A percentile compares a stretch with the other conserved stretches of the same genome.
phyloP scores from a whole-genome alignment of 2,113 vertebrate genomes.

The Meleagris gallopavo region DNA sequence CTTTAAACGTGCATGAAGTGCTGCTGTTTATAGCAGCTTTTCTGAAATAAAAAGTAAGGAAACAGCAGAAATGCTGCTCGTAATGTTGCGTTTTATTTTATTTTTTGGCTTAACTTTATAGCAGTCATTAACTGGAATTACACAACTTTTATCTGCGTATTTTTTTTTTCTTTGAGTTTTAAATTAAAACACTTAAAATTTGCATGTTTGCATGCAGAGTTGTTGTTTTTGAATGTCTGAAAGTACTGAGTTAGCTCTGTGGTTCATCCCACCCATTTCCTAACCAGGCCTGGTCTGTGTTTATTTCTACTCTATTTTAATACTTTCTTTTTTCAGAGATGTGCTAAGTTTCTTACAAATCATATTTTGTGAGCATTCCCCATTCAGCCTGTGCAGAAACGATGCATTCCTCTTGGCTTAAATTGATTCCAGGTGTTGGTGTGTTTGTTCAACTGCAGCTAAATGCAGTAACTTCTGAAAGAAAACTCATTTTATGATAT shows the following conservation, averaged over 20 bases:
- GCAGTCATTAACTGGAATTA: constrained; percentile 3
- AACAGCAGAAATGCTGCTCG: background rate
- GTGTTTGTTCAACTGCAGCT: background rate
- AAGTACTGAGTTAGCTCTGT: background rate
- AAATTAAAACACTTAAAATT: background rate
- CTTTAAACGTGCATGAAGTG: background rate
- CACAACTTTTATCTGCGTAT: background rate
- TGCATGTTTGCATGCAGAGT: background rate
- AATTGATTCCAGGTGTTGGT: background rate
- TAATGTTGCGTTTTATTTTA: background rate
- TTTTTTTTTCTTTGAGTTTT: background rate
- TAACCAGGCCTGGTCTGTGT: background rate
- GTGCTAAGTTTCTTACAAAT: background rate
- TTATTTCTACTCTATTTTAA: background rate
- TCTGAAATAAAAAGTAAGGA: background rate
- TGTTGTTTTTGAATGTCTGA: background rate
- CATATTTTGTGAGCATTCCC: fast-evolving
- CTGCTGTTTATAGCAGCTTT: background rate
- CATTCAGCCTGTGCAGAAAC: background rate
- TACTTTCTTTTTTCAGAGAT: background rate
- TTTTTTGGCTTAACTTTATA: background rate
- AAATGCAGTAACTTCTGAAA: background rate
- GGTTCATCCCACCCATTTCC: background rate
- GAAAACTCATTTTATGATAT: background rate
- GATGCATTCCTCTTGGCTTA: background rate